Percentiles rank a stretch among this genome's conserved stretches.
These are phyloP conservation scores for Sinonovacula constricta DNA, from an alignment of 1,140 invertebrate genomes.

Conservation along the genomic window DNA sequence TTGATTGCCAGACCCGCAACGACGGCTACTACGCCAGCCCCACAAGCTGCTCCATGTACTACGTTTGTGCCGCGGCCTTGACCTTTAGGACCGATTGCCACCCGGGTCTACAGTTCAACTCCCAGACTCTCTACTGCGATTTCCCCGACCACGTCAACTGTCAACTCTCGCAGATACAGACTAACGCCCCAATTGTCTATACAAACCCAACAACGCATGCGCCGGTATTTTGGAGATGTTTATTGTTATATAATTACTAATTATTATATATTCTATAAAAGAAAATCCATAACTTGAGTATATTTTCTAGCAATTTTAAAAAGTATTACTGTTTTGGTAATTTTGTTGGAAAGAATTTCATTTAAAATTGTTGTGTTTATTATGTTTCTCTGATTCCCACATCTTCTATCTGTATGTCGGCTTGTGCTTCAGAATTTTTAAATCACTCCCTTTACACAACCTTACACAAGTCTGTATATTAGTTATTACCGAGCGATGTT, in stretches of 20 bases:
- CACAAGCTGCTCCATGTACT: slow-evolving; percentile 56
- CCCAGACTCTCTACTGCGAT: slow-evolving; percentile 57
- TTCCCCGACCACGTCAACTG: slow-evolving; percentile 60
- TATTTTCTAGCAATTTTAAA: neutral
- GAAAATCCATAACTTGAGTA: neutral
- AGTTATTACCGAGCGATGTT: too few relatives aligned
- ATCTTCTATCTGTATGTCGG: too few relatives aligned
- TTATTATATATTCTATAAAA: neutral
- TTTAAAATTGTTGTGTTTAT: too few relatives aligned
- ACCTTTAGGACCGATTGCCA: slow-evolving; percentile 60
- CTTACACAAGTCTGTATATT: too few relatives aligned
- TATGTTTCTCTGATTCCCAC: too few relatives aligned
- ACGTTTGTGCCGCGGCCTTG: slow-evolving; percentile 57
- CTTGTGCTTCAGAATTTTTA: too few relatives aligned
- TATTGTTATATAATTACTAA: neutral
- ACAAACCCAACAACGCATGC: neutral
- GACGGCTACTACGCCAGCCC: slow-evolving; percentile 59
- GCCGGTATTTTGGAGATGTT: neutral
- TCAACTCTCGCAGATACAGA: slow-evolving; percentile 7
- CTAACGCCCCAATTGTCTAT: neutral
- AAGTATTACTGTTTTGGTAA: neutral
- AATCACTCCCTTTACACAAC: too few relatives aligned
- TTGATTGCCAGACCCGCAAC: slow-evolving; percentile 43
- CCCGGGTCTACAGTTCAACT: slow-evolving; percentile 59
- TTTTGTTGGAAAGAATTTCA: too few relatives aligned